phyloP scores from a whole-genome alignment of 2,888 invertebrate species.

The Chironomus riparius region DNA sequence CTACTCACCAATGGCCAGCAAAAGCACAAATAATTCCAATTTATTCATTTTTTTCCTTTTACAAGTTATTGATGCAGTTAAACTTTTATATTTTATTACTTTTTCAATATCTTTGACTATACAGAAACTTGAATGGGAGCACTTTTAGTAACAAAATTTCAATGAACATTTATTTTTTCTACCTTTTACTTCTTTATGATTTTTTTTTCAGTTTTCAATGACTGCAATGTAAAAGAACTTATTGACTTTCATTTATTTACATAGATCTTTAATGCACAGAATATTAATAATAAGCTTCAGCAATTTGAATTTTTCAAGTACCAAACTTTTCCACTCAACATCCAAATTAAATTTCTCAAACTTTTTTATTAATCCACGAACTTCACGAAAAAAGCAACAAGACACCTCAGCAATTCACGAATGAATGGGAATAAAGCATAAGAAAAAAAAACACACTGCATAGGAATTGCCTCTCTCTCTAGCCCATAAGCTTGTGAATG shows the following conservation, averaged over 20 bases:
- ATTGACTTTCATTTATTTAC: no score
- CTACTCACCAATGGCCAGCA: constrained; percentile 10
- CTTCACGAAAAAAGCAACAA: not conserved
- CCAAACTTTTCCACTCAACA: not conserved
- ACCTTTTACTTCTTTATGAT: not conserved
- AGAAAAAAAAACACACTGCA: not conserved
- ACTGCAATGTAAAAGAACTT: no score
- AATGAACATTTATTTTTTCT: not conserved
- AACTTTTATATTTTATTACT: no score
- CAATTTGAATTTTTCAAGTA: not conserved
- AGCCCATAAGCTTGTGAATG: not conserved
- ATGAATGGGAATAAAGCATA: constrained; percentile 4
- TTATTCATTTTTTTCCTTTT: not conserved
- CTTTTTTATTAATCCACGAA: no score
- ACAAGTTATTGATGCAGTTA: no score
- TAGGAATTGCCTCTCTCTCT: not conserved
- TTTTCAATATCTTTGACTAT: no score
- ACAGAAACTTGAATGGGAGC: not conserved
- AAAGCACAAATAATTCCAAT: constrained; percentile 12
- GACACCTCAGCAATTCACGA: not conserved
- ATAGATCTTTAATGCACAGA: no score
- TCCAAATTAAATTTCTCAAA: not conserved
- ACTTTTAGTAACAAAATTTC: not conserved
- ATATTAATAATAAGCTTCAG: no score
- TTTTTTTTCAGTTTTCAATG: no score